Evolutionary conservation across 2,113 vertebrate species (phyloP).

Genomic region (Pseudonaja textilis): DNA sequence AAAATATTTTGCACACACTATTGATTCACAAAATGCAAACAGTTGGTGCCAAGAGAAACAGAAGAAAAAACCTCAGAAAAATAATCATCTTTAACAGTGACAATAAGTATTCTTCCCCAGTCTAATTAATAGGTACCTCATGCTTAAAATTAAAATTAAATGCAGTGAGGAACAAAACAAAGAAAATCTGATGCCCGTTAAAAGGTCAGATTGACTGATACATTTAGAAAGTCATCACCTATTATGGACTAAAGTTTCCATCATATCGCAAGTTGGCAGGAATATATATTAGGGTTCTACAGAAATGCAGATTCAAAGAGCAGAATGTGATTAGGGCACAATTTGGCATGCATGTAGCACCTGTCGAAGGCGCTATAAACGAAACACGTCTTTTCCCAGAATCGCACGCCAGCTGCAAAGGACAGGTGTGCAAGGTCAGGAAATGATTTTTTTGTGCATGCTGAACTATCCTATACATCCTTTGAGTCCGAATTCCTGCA

Average conservation of each 20-base stretch:
- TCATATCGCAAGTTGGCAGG: neutral
- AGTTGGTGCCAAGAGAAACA: neutral
- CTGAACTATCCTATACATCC: neutral
- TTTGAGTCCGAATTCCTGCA: neutral
- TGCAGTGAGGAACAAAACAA: neutral
- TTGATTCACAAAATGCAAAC: neutral
- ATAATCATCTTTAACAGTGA: neutral
- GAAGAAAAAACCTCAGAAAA: neutral
- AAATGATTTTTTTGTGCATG: neutral
- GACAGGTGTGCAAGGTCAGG: neutral
- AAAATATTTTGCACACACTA: neutral
- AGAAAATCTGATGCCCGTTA: neutral
- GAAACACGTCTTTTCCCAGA: neutral
- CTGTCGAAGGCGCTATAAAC: neutral
- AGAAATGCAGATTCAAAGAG: neutral
- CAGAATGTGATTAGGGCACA: neutral
- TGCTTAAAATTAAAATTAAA: neutral
- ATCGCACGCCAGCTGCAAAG: neutral
- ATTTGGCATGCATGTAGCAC: neutral
- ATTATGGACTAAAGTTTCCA: neutral
- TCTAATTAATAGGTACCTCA: neutral
- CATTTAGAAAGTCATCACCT: neutral
- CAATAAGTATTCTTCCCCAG: neutral
- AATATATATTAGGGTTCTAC: neutral
- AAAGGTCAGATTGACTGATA: neutral